phyloP scores from a whole-genome alignment of 2,113 vertebrate genomes.

The Vombatus ursinus region DNA sequence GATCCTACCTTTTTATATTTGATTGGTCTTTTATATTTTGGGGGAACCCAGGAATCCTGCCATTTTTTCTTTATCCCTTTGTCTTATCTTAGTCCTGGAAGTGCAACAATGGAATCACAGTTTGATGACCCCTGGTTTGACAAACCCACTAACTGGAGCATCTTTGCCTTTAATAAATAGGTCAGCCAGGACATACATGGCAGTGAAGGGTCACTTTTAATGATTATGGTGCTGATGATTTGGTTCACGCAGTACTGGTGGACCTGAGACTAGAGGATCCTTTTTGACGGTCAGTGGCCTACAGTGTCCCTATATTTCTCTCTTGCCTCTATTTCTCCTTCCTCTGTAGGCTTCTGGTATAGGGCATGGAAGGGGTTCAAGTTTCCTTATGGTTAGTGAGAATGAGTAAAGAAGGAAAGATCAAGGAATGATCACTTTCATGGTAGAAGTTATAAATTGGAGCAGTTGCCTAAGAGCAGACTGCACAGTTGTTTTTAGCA shows the following conservation, averaged over 20 bases:
- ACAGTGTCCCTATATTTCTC: neutral
- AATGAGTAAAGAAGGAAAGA: neutral
- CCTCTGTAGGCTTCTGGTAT: neutral
- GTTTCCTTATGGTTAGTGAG: neutral
- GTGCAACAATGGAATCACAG: neutral
- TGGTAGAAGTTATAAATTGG: neutral
- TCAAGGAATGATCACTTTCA: neutral
- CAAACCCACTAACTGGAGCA: neutral
- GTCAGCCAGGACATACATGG: neutral
- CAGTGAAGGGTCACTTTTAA: neutral
- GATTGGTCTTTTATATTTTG: neutral
- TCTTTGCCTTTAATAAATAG: neutral
- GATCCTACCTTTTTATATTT: neutral
- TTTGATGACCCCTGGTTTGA: neutral
- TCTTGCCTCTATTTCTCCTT: neutral
- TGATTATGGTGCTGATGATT: neutral
- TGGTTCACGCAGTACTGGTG: too few species aligned
- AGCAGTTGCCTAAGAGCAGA: neutral
- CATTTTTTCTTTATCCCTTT: neutral
- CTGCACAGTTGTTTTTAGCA: neutral
- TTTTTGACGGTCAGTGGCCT: neutral
- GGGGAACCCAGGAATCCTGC: neutral
- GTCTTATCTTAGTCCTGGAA: neutral
- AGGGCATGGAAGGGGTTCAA: neutral
- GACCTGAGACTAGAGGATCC: neutral